Evolutionary conservation across 2,797 vertebrate species (phyloP), one percentile per base, ranked within the genome.

Genomic region (Hydrolagus colliei): DNA sequence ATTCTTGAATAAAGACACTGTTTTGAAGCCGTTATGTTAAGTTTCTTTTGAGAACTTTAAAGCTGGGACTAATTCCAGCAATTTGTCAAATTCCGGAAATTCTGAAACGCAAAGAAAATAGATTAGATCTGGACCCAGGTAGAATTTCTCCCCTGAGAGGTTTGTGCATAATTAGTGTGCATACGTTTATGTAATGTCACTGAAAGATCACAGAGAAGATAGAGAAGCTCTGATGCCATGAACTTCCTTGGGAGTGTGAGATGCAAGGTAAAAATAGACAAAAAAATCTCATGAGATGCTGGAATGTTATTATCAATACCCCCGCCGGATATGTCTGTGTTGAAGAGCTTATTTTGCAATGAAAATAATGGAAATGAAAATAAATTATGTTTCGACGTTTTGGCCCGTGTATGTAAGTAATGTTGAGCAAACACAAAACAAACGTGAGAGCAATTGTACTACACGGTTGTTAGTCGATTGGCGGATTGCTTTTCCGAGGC

Each of bases 131-230:
- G 41, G 41, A 52, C 41, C 41, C 41, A 52, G 41, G 41, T 52
- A 52, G 41, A 52, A 52, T 52, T 52, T 52, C 2, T 52, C 41
- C 41, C 1, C 41, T 27, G 27, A 52, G 41, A 52, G 41, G 41
- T 52, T 52, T 52, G 41, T 4, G 1, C 63, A 61, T 13, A 32
- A 22, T 65, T 16, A 80, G n/a, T 80, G 7, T 61, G 20, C 77
- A 80, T 62, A 79, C 18, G 61, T 16, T 80, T 80, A 78, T 78
- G n/a, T 78, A 22, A 78, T 80, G 77, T 63, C 63, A 27, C 65
- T 22, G 77, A 18, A 52, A 52, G 77, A 32, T 22, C 77, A 79
- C 61, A 20, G 27, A 22, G 61, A 22, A 22, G 41, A 79, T 63
- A 8, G 11, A 80, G 77, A 32, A 27, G n/a, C 22, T 63, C 61